Evolutionary conservation across 37 sponge, comb jelly and placozoan species (phyloP).

Genomic region (Dysidea cf. avara): DNA sequence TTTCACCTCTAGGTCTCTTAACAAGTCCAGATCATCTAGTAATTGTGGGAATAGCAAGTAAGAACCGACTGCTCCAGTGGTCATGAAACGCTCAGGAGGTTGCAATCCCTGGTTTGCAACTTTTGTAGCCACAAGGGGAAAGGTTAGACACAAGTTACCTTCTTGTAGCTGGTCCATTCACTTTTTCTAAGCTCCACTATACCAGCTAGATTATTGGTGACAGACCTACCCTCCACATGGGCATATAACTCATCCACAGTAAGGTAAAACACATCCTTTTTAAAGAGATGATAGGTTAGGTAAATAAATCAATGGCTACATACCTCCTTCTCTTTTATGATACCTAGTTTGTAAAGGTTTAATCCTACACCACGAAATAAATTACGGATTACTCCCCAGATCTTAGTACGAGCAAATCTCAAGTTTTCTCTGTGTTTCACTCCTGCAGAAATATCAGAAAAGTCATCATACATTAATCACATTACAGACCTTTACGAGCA

Average conservation of each 20-base stretch:
- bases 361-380: slow-evolving; percentile 80
- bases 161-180: slow-evolving; percentile 71
- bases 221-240: slow-evolving; percentile 74
- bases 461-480: neutral
- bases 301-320: neutral
- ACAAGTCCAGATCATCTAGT: slow-evolving; percentile 77
- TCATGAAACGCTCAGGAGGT: slow-evolving; percentile 85
- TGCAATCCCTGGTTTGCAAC: slow-evolving; percentile 51
- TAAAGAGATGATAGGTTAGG: neutral
- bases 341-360: slow-evolving; percentile 48
- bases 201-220: slow-evolving; percentile 68
- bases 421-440: slow-evolving; percentile 82
- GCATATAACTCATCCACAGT: slow-evolving; percentile 75
- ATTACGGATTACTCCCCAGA: slow-evolving; percentile 69
- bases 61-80: slow-evolving; percentile 57
- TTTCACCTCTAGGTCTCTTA: slow-evolving; percentile 54
- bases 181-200: slow-evolving; percentile 70
- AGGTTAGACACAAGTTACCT: slow-evolving; percentile 28
- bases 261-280: slow-evolving; percentile 87
- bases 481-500: slow-evolving; percentile 43
- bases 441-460: neutral
- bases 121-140: neutral
- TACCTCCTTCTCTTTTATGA: slow-evolving; percentile 61
- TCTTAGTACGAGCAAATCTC: slow-evolving; percentile 81
- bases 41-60: slow-evolving; percentile 66